Conservation (phyloP, 1,140 invertebrate genomes). For the Brachionus koreanus region DNA sequence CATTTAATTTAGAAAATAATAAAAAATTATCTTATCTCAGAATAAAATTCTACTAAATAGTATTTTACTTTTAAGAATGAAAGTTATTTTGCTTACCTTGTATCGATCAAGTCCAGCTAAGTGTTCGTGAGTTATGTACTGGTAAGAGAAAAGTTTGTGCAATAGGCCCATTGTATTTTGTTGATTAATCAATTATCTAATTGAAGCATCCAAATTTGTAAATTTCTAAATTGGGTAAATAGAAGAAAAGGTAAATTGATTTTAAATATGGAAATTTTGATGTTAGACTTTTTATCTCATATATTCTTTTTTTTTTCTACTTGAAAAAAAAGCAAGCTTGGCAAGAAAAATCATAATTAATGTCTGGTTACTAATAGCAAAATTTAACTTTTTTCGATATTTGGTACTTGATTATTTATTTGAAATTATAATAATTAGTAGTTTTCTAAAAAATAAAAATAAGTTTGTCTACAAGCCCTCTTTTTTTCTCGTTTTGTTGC, state of each 20-base stretch:
- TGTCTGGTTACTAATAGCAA: slow-evolving; percentile 25
- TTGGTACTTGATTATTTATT: not conserved
- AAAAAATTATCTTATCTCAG: not conserved
- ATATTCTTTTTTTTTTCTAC: not conserved
- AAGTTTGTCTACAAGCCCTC: not conserved
- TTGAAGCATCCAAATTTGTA: slow-evolving; percentile 1
- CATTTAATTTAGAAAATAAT: not conserved
- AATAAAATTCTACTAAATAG: not conserved
- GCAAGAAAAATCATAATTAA: not conserved
- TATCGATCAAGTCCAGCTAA: slow-evolving; percentile 13
- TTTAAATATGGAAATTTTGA: not conserved
- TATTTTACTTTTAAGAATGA: not conserved
- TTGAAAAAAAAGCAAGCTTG: not conserved
- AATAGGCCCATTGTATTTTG: slow-evolving; percentile 13
- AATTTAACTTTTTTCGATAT: not conserved
- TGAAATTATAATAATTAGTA: not conserved
- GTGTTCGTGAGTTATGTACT: slow-evolving; percentile 23
- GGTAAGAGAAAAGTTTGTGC: slow-evolving; percentile 13
- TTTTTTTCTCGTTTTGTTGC: not conserved
- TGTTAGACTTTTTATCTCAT: slow-evolving; percentile 23
- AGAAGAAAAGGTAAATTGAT: not conserved
- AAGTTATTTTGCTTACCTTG: slow-evolving; percentile 1
- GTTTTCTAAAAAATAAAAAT: not conserved
- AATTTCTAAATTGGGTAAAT: not conserved
- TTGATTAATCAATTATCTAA: not conserved